Evolutionary conservation across 2,888 invertebrate genomes (phyloP).

Genomic region (Drosophila atripex): DNA sequence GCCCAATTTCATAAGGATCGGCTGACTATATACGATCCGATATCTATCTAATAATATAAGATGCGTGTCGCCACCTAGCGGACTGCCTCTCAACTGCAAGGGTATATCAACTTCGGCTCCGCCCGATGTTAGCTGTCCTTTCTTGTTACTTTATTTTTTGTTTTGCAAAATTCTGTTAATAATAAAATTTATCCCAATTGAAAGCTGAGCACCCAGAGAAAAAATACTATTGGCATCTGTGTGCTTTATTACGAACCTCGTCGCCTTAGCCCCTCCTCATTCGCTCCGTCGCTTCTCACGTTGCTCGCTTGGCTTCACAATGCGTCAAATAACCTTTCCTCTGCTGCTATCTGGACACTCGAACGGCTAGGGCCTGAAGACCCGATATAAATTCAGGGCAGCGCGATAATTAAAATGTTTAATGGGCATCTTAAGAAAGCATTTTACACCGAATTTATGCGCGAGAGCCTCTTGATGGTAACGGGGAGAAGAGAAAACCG

Average conservation of each 20-base stretch:
- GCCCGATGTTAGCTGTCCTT: too few relatives aligned
- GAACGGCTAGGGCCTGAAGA: slow-evolving; percentile 12
- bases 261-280: neutral
- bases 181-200: neutral
- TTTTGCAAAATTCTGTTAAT: neutral
- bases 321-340: slow-evolving; percentile 1
- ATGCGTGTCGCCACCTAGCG: too few relatives aligned
- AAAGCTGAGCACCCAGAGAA: neutral
- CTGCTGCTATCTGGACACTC: slow-evolving; percentile 43
- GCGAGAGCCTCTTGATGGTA: slow-evolving; percentile 17
- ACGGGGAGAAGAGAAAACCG: neutral
- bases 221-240: neutral
- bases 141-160: too few relatives aligned
- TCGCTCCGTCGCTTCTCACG: neutral
- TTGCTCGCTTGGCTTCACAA: slow-evolving; percentile 1
- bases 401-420: slow-evolving; percentile 78
- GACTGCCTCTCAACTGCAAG: too few relatives aligned
- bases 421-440: slow-evolving; percentile 73
- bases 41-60: too few relatives aligned
- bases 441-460: slow-evolving; percentile 76
- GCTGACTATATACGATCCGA: too few relatives aligned
- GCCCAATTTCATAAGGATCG: too few relatives aligned
- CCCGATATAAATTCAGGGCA: slow-evolving; percentile 44
- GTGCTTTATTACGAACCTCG: neutral
- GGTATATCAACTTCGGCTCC: too few relatives aligned